phyloP scores from a whole-genome alignment of 2,113 vertebrate genomes.

The Mus musculus region DNA sequence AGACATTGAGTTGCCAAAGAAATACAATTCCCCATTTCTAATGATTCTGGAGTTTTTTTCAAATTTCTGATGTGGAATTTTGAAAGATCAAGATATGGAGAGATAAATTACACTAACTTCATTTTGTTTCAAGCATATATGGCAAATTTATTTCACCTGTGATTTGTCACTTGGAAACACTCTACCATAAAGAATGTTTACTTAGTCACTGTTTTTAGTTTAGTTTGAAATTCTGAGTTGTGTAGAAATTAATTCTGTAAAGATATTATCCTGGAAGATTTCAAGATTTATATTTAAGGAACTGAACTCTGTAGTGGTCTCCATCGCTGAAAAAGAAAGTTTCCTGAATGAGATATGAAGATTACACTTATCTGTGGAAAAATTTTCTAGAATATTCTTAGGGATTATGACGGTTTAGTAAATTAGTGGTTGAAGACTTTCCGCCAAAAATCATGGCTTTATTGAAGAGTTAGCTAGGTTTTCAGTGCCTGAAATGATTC shows the following conservation, averaged over 20 bases:
- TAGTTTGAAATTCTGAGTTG: constrained; percentile 22
- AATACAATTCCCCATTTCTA: constrained; percentile 10
- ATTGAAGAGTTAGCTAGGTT: neutral
- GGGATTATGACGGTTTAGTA: neutral
- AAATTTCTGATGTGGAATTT: neutral
- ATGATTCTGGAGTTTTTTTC: neutral
- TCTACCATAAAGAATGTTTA: neutral
- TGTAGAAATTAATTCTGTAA: constrained; percentile 39
- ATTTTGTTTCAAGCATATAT: neutral
- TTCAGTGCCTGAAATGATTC: too few relatives aligned
- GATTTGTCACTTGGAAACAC: neutral
- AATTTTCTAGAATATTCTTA: neutral
- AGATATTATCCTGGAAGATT: constrained; percentile 8
- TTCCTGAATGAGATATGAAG: neutral
- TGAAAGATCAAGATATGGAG: neutral
- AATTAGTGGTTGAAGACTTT: neutral
- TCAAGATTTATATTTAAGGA: constrained; percentile 26
- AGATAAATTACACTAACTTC: constrained; percentile 24
- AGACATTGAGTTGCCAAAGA: neutral
- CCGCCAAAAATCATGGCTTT: neutral
- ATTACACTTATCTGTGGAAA: neutral
- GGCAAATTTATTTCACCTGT: neutral
- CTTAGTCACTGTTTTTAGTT: constrained; percentile 27
- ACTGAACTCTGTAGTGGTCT: neutral
- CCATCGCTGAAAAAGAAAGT: neutral